Evolutionary conservation across 2,888 invertebrate species (phyloP).

Genomic region (Nemurella pictetii): DNA sequence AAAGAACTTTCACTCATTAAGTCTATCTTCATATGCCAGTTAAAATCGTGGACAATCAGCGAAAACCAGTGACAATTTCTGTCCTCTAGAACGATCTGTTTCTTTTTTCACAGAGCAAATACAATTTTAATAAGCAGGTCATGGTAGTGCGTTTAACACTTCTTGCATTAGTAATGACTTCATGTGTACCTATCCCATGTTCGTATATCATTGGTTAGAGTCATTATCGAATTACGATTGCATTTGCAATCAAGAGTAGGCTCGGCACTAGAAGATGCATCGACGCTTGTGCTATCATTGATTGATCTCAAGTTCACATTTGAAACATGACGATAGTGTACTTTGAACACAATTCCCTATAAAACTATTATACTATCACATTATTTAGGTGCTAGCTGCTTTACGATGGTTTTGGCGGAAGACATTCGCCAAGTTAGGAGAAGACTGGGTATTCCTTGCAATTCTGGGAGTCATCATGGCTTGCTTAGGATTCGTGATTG

Average conservation of each 20-base stretch:
- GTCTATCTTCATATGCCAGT: background rate
- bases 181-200: background rate
- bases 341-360: background rate
- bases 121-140: background rate
- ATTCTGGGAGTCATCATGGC: constrained; percentile 95
- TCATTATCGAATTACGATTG: background rate
- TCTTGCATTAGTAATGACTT: background rate
- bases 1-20: background rate
- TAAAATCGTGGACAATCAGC: background rate
- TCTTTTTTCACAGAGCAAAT: background rate
- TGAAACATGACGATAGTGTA: background rate
- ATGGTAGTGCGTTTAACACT: background rate
- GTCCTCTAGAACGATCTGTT: background rate
- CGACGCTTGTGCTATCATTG: background rate
- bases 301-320: background rate
- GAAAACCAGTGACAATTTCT: background rate
- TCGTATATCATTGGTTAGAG: background rate
- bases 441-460: constrained; percentile 96
- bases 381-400: constrained; percentile 51
- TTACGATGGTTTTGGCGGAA: constrained; percentile 78
- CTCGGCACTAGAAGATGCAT: constrained; percentile 40
- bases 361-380: background rate
- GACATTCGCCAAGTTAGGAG: constrained; percentile 85
- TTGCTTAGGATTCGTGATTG: constrained; percentile 90
- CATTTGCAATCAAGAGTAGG: background rate